These are phyloP conservation scores for Drosophila borealis DNA, from an alignment of 2,888 invertebrate species.

Conservation along the genomic window DNA sequence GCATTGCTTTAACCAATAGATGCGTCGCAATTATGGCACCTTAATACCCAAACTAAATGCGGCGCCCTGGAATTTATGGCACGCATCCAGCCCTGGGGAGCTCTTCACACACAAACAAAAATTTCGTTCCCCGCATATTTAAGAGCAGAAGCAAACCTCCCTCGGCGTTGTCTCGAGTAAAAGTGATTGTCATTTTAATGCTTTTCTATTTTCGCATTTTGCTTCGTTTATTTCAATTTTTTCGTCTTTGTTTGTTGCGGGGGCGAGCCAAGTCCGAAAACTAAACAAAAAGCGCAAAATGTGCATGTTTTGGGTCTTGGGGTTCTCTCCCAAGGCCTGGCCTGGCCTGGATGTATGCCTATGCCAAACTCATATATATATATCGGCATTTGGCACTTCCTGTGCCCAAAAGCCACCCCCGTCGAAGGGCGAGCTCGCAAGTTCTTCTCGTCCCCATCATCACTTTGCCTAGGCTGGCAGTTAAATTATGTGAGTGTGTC, in stretches of 20 bases:
- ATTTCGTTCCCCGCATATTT: constrained; percentile 58
- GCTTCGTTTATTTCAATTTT: constrained; percentile 66
- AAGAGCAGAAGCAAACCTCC: neutral
- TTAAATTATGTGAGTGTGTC: constrained; percentile 24
- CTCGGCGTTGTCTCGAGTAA: constrained; percentile 42
- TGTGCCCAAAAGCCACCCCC: constrained; percentile 71
- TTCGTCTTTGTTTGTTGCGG: constrained; percentile 17
- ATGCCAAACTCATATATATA: constrained; percentile 51
- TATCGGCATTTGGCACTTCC: constrained; percentile 80
- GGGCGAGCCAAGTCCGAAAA: constrained; percentile 65
- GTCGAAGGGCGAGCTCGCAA: constrained; percentile 32
- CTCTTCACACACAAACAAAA: constrained; percentile 34
- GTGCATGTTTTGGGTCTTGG: constrained; percentile 40
- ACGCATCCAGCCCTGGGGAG: constrained; percentile 38
- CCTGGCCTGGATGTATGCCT: constrained; percentile 55
- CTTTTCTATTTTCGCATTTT: constrained; percentile 79
- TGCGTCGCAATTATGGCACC: constrained; percentile 70
- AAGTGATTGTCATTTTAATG: constrained; percentile 82
- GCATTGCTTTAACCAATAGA: constrained; percentile 59
- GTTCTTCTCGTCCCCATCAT: constrained; percentile 56
- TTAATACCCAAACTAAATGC: constrained; percentile 54
- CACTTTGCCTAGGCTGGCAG: constrained; percentile 54
- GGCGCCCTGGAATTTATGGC: constrained; percentile 45
- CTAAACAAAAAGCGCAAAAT: constrained; percentile 77
- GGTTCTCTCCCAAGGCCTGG: neutral